Percentiles rank a stretch among this genome's conserved stretches.
These are phyloP conservation scores for Lindbergichthys nudifrons DNA, from an alignment of 2,797 vertebrate genomes.

Conservation along the genomic window DNA sequence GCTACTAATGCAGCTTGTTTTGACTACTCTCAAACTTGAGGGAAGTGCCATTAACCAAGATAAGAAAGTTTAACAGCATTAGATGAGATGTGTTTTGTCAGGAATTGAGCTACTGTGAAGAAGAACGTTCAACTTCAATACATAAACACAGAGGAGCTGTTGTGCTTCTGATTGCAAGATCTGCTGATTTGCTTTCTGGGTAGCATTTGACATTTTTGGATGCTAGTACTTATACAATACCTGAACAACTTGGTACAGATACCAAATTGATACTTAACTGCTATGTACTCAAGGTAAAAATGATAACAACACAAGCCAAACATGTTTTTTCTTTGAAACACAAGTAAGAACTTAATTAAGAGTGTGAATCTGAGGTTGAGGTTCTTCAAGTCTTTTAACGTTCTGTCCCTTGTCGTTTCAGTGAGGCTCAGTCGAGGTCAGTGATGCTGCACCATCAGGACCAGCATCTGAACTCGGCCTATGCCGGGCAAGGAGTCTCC, in stretches of 20 bases:
- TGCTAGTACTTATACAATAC: not conserved
- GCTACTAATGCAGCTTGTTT: not conserved
- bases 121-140: not conserved
- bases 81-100: slow-evolving; percentile 13
- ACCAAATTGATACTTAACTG: not conserved
- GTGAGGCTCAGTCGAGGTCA: slow-evolving; percentile 77
- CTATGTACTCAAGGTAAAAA: not conserved
- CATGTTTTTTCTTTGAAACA: not conserved
- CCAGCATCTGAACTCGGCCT: slow-evolving; percentile 64
- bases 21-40: not conserved
- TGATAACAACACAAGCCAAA: not conserved
- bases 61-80: not conserved
- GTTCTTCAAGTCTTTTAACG: not conserved
- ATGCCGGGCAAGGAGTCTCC: slow-evolving; percentile 49
- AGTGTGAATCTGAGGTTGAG: no score
- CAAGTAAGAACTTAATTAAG: not conserved
- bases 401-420: slow-evolving; percentile 57
- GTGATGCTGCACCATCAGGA: slow-evolving; percentile 84
- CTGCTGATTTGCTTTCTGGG: not conserved
- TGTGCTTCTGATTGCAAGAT: not conserved
- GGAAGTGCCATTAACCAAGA: not conserved
- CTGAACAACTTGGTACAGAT: not conserved
- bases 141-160: not conserved
- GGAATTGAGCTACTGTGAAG: not conserved
- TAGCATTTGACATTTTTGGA: not conserved